These are phyloP conservation scores for Reticulitermes lucifugus DNA, from an alignment of 2,888 invertebrate genomes.

Conservation along the genomic window DNA sequence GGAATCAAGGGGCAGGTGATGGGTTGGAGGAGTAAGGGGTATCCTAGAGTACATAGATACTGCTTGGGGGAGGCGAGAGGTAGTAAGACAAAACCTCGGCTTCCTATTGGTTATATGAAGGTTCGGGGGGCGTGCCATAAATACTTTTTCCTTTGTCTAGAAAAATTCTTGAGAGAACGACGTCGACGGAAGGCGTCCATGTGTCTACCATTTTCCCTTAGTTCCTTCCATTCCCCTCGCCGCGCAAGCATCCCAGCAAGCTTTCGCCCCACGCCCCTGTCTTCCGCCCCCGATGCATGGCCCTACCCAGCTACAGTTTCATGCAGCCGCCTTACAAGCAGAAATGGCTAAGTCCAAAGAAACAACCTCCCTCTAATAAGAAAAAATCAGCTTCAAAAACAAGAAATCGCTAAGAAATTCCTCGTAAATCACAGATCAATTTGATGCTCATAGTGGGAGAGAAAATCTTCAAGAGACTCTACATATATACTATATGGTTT, in stretches of 20 bases:
- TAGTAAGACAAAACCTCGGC: slow-evolving; percentile 33
- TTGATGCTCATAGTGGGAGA: too few relatives aligned
- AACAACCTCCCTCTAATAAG: neutral
- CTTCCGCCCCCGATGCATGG: slow-evolving; percentile 23
- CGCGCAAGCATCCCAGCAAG: neutral
- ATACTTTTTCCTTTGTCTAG: slow-evolving; percentile 24
- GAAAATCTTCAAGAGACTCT: too few relatives aligned
- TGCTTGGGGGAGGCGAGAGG: slow-evolving; percentile 24
- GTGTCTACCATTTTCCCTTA: slow-evolving; percentile 45
- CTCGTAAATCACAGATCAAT: too few relatives aligned
- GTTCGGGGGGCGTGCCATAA: slow-evolving; percentile 34
- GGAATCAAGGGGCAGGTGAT: slow-evolving; percentile 35
- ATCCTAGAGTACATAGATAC: slow-evolving; percentile 27
- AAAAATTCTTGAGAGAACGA: slow-evolving; percentile 42
- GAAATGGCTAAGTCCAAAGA: slow-evolving; percentile 7
- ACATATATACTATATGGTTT: too few relatives aligned
- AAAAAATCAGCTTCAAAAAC: too few relatives aligned
- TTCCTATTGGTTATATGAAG: slow-evolving; percentile 41
- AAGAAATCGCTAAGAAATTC: too few relatives aligned
- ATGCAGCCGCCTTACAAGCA: slow-evolving; percentile 19
- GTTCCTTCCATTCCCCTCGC: slow-evolving; percentile 11
- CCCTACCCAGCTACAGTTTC: slow-evolving; percentile 23
- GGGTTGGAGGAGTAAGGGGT: slow-evolving; percentile 36
- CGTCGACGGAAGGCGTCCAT: slow-evolving; percentile 38
- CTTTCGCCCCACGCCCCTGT: slow-evolving; percentile 32